phyloP scores from a whole-genome alignment of 2,888 invertebrate species.

The Coleophora flavipennella region DNA sequence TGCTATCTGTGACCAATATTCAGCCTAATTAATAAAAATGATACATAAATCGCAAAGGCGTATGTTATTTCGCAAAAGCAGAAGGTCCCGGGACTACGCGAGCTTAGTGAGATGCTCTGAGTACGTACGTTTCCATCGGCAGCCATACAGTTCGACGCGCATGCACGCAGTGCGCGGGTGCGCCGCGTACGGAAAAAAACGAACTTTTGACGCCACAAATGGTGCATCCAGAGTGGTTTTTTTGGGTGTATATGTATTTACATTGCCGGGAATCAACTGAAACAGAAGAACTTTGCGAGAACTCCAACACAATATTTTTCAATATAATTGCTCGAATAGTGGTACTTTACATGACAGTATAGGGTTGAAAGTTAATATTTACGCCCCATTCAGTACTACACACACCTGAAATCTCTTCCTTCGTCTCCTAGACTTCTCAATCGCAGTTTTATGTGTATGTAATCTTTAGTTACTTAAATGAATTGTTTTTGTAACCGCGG shows the following conservation, averaged over 20 bases:
- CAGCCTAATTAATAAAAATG: not conserved
- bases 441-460: too few relatives aligned
- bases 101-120: slow-evolving; percentile 23
- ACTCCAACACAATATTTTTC: too few relatives aligned
- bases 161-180: slow-evolving; percentile 92
- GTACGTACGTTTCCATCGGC: slow-evolving; percentile 73
- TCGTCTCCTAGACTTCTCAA: too few relatives aligned
- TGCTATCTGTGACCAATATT: slow-evolving; percentile 22
- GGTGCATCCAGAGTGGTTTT: slow-evolving; percentile 84
- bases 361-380: too few relatives aligned
- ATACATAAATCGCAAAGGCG: slow-evolving; percentile 1
- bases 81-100: slow-evolving; percentile 38
- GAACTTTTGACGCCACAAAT: slow-evolving; percentile 87
- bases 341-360: too few relatives aligned
- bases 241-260: slow-evolving; percentile 81
- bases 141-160: slow-evolving; percentile 93
- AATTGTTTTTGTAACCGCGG: too few relatives aligned
- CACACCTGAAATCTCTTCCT: too few relatives aligned
- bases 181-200: slow-evolving; percentile 90
- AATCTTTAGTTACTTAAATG: too few relatives aligned
- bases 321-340: too few relatives aligned
- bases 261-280: slow-evolving; percentile 83
- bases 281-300: slow-evolving; percentile 24
- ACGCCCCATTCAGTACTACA: too few relatives aligned
- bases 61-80: not conserved